A percentile compares a stretch with the other conserved stretches of the same genome.
phyloP scores from a whole-genome alignment of 2,113 vertebrate species.

The Pelodiscus sinensis region DNA sequence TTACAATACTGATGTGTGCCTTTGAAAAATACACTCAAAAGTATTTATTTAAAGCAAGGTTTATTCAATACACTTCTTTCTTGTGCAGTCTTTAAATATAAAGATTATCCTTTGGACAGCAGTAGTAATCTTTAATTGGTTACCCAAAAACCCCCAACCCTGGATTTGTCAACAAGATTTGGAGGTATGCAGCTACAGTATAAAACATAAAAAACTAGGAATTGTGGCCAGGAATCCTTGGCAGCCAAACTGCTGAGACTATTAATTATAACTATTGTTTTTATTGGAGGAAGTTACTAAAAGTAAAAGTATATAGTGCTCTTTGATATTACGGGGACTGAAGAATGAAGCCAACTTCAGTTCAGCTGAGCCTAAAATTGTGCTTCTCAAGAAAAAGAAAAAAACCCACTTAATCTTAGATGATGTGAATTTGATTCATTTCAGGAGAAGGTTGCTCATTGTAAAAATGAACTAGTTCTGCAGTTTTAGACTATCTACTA shows the following conservation, averaged over 20 bases:
- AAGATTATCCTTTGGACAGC: neutral
- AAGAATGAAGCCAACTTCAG: slow-evolving; percentile 51
- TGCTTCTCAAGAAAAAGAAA: slow-evolving; percentile 48
- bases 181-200: slow-evolving; percentile 53
- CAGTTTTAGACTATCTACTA: neutral
- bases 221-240: slow-evolving; percentile 48
- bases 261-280: slow-evolving; percentile 70
- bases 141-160: neutral
- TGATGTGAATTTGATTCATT: slow-evolving; percentile 15
- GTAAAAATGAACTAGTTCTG: slow-evolving; percentile 21
- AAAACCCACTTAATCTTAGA: slow-evolving; percentile 24
- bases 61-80: neutral
- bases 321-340: slow-evolving; percentile 36
- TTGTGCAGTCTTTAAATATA: neutral
- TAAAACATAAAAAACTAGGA: slow-evolving; percentile 50
- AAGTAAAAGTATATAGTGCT: slow-evolving; percentile 60
- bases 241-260: slow-evolving; percentile 67
- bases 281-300: slow-evolving; percentile 59
- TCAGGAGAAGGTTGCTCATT: neutral
- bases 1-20: neutral
- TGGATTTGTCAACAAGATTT: slow-evolving; percentile 35
- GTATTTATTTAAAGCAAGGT: neutral
- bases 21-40: neutral
- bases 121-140: slow-evolving; percentile 18
- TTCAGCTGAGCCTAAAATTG: slow-evolving; percentile 38